Percentiles rank a stretch among this genome's conserved stretches.
Evolutionary conservation across 2,797 vertebrate species (phyloP).

Genomic region (Siniperca undulata): DNA sequence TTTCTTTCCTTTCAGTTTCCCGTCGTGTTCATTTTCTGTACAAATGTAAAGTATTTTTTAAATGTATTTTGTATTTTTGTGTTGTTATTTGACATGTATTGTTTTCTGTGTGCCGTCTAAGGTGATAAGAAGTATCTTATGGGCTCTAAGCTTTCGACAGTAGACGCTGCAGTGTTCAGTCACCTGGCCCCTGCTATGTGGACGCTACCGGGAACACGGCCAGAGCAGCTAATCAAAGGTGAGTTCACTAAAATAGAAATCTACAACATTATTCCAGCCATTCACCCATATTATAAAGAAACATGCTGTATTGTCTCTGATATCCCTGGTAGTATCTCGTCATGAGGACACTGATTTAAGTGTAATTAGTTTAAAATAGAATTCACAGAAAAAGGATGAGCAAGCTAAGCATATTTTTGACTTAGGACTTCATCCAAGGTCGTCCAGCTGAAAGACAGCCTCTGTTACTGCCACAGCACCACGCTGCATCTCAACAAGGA

Average conservation of each 20-base stretch:
- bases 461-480: too few relatives aligned
- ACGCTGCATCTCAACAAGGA: too few relatives aligned
- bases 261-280: too few relatives aligned
- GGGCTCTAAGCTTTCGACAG: conserved; percentile 93
- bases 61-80: background rate
- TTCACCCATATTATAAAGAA: background rate
- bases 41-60: background rate
- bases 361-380: too few relatives aligned
- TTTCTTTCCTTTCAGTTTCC: background rate
- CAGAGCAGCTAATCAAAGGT: conserved; percentile 97
- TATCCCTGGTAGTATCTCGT: background rate
- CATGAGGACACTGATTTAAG: background rate
- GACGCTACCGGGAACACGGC: conserved; percentile 95
- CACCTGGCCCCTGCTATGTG: conserved; percentile 99
- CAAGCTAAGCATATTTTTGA: too few relatives aligned
- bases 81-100: background rate
- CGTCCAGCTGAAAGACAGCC: too few relatives aligned
- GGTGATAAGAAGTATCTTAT: conserved; percentile 98
- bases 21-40: background rate
- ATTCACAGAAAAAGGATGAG: too few relatives aligned
- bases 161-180: conserved; percentile 96
- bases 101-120: conserved; percentile 66
- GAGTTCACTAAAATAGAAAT: background rate
- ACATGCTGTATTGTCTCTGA: background rate
- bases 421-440: too few relatives aligned